A percentile compares a stretch with the other conserved stretches of the same genome.
Evolutionary conservation across 2,113 vertebrate genomes (phyloP).

Genomic region (Dicentrarchus labrax): DNA sequence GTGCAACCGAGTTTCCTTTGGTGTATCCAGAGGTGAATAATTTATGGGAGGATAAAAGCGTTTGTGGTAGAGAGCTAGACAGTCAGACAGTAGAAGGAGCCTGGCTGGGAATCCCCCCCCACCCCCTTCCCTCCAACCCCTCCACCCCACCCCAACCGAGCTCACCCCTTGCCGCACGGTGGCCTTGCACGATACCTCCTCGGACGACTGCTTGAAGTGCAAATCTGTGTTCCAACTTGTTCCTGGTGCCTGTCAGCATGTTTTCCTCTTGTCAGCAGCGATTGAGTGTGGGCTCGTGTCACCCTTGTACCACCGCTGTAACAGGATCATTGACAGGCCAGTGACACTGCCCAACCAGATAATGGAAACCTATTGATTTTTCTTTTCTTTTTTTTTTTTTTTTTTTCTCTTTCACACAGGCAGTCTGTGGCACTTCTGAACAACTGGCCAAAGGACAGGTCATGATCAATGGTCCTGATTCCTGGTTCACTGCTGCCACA

Average conservation of each 20-base stretch:
- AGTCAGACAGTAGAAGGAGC: conserved; percentile 75
- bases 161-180: conserved; percentile 83
- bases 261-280: conserved; percentile 96
- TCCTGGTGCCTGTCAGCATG: conserved; percentile 91
- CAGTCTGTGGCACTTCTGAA: conserved; percentile 88
- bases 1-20: conserved; percentile 84
- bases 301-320: conserved; percentile 84
- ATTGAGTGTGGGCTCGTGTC: conserved; percentile 92
- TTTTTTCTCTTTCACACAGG: conserved; percentile 53
- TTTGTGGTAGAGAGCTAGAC: conserved; percentile 82
- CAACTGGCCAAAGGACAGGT: conserved; percentile 85
- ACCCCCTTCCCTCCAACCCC: conserved; percentile 34
- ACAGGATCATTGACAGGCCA: conserved; percentile 98
- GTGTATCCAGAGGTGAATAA: conserved; percentile 87
- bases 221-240: conserved; percentile 97
- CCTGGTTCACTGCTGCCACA: conserved; percentile 74
- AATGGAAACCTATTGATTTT: conserved; percentile 99
- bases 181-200: conserved; percentile 84
- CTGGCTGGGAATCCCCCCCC: conserved; percentile 66
- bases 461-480: conserved; percentile 89
- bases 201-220: conserved; percentile 88
- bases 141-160: conserved; percentile 54
- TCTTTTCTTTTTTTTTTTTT: conserved; percentile 76
- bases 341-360: conserved; percentile 96
- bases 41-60: conserved; percentile 87